Conservation (phyloP, 2,888 invertebrate species). For the Chloromyia formosa region DNA sequence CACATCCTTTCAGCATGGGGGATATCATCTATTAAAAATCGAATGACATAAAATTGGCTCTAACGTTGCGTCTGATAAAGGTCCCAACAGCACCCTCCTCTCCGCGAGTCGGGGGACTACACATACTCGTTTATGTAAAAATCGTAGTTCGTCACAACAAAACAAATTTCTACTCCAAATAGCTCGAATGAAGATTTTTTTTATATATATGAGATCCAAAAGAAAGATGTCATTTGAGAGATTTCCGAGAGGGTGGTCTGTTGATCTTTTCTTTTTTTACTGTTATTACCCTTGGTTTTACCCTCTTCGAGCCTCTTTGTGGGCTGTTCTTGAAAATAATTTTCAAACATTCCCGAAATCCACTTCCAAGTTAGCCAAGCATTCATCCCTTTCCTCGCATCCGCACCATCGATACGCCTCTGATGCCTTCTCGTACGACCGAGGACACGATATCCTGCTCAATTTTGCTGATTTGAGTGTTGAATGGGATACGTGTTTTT, state of each 20-base stretch:
- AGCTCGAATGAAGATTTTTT: not conserved
- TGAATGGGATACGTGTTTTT: slow-evolving; percentile 36
- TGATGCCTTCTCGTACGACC: not conserved
- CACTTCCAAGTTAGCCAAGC: slow-evolving; percentile 14
- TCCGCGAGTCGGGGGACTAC: too few species aligned
- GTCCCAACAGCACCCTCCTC: not conserved
- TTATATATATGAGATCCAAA: not conserved
- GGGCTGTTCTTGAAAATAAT: slow-evolving; percentile 32
- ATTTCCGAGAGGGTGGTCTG: slow-evolving; percentile 8
- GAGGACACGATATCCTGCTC: slow-evolving; percentile 37
- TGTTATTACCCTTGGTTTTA: not conserved
- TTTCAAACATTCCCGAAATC: slow-evolving; percentile 35
- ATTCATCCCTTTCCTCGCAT: not conserved
- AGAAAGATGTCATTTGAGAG: slow-evolving; percentile 1
- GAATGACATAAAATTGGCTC: slow-evolving; percentile 12
- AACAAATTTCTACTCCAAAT: slow-evolving; percentile 28
- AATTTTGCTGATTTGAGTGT: slow-evolving; percentile 38
- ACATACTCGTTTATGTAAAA: not conserved
- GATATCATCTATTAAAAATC: slow-evolving; percentile 11
- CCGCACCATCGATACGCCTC: not conserved
- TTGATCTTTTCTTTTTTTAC: slow-evolving; percentile 32
- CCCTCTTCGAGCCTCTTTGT: slow-evolving; percentile 8
- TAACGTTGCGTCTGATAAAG: not conserved
- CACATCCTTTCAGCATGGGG: not conserved
- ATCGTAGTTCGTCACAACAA: slow-evolving; percentile 15